Evolutionary conservation across 2,888 invertebrate genomes (phyloP), one percentile per base, ranked within the genome.

Genomic region (Parnassius apollo): DNA sequence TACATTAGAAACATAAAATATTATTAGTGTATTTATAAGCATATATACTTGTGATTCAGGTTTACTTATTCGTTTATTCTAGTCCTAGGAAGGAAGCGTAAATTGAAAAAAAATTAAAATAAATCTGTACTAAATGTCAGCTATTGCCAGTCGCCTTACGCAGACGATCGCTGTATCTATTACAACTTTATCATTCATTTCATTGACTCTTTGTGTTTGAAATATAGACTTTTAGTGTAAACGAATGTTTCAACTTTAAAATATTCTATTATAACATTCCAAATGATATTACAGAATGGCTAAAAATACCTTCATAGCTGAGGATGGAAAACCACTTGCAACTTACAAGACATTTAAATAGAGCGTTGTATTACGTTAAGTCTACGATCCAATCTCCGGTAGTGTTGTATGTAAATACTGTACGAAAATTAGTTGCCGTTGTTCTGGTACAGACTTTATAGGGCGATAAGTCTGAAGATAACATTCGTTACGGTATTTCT

Each of bases 381-480:
- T 22, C 10, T 57, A 57, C 54, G 54, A 58, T 49, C 49, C 54
- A 49, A 62, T 55, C 45, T 55, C 53, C 53, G 48, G 44, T 35
- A 13, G 7, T n/a, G 51, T 46, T 46, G 56, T 55, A 61, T 61
- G 61, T 50, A 61, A 56, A 61, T 61, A n/a, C 46, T 46, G 44
- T 9, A 55, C 13, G 35, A 59, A 49, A 50, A 61, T 56, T 61
- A 56, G 49, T 49, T 44, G 50, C 45, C 18, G 49, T 61, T 61
- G 61, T 71, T 71, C 66, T 68, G 69, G 63, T 66, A 49, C 57
- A 56, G 65, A 59, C 59, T 64, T 59, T 68, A 64, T 61, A 54
- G 57, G 61, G 65, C 66, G 69, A 71, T 76, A 64, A 54, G 59
- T 68, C 60, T 42, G 61, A 62, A 65, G 74, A 77, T 73, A 75